A percentile compares a stretch with the other conserved stretches of the same genome.
Evolutionary conservation across 2,113 vertebrate species (phyloP).

Genomic region (Narcine bancroftii): DNA sequence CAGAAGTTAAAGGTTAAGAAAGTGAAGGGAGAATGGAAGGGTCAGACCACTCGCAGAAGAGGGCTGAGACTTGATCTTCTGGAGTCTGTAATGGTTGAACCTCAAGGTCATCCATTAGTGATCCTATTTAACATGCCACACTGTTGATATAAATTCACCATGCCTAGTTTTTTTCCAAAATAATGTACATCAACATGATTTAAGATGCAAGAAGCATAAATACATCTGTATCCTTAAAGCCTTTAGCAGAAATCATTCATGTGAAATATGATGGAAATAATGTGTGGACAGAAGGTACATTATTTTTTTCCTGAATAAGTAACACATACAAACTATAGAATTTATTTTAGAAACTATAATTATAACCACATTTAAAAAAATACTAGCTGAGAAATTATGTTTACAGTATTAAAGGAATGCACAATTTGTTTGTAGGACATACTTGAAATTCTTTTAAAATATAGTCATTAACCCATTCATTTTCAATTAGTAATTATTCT

Average conservation of each 20-base stretch:
- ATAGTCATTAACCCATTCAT: neutral
- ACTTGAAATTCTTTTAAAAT: neutral
- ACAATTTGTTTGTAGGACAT: neutral
- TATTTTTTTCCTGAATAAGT: neutral
- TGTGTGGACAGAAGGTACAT: neutral
- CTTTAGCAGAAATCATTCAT: neutral
- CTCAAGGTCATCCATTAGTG: conserved; percentile 99
- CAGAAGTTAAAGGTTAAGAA: conserved; percentile 92
- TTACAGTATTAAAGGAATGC: neutral
- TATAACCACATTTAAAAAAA: neutral
- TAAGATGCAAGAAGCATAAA: neutral
- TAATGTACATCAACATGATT: conserved; percentile 16
- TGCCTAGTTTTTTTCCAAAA: conserved; percentile 43
- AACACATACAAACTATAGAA: neutral
- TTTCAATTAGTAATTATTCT: neutral
- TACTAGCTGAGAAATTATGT: neutral
- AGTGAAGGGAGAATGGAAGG: conserved; percentile 69
- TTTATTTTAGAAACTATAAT: neutral
- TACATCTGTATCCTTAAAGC: conserved; percentile 3
- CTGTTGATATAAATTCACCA: conserved; percentile 84
- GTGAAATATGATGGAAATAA: neutral
- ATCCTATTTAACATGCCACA: conserved; percentile 68
- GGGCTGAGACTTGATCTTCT: conserved; percentile 94
- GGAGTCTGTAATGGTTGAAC: conserved; percentile 78
- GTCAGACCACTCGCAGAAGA: conserved; percentile 76